Conservation (phyloP, 1,140 invertebrate genomes). For the Whitmania pigra region DNA sequence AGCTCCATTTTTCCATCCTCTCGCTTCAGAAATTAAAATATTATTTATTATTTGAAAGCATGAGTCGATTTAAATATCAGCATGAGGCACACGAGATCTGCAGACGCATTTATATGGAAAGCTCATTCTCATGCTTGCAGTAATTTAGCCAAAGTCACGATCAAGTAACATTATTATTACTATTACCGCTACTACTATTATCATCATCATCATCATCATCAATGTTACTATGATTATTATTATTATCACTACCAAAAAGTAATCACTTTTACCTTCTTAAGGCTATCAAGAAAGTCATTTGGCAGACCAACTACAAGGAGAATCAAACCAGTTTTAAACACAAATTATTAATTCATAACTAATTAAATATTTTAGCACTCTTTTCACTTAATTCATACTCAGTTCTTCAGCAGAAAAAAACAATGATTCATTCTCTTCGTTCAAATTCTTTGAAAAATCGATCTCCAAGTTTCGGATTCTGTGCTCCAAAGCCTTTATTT, state of each 20-base stretch:
- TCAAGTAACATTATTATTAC: too few relatives aligned
- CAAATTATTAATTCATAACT: too few relatives aligned
- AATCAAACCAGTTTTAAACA: conserved; percentile 10
- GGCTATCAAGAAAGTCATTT: conserved; percentile 41
- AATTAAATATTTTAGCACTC: too few relatives aligned
- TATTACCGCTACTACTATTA: too few relatives aligned
- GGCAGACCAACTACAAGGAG: conserved; percentile 40
- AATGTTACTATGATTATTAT: background rate
- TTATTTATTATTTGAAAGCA: too few relatives aligned
- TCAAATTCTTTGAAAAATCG: conserved; percentile 46
- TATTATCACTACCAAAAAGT: conserved; percentile 16
- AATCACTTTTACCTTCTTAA: conserved; percentile 40
- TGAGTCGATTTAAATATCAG: too few relatives aligned
- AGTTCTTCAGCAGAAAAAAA: conserved; percentile 45
- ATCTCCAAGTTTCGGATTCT: conserved; percentile 45
- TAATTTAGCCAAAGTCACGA: too few relatives aligned
- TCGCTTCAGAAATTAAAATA: conserved; percentile 29
- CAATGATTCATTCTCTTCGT: conserved; percentile 46
- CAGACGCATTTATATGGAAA: too few relatives aligned
- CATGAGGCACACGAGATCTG: too few relatives aligned
- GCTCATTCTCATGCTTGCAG: too few relatives aligned
- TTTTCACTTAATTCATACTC: conserved; percentile 27
- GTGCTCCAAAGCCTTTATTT: conserved; percentile 45
- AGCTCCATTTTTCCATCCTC: conserved; percentile 44
- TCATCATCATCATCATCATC: too few relatives aligned